A percentile compares a stretch with the other conserved stretches of the same genome.
Evolutionary conservation across 2,797 vertebrate genomes (phyloP).

Genomic region (Rhinoraja longicauda): DNA sequence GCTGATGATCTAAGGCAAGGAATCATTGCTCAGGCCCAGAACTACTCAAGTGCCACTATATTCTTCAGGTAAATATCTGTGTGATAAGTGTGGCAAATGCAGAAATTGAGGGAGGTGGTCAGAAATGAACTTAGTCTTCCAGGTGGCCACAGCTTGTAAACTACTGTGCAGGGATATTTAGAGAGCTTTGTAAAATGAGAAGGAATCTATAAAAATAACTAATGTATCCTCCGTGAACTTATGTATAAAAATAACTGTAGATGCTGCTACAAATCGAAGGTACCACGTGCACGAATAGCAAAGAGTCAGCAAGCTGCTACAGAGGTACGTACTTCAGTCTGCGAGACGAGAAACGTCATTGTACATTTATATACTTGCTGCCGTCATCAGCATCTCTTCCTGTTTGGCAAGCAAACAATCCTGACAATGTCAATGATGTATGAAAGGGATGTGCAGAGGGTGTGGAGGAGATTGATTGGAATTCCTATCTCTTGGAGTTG

Average conservation of each 20-base stretch:
- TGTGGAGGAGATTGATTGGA: too few species aligned
- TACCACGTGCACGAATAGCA: too few species aligned
- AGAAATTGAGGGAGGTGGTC: not conserved
- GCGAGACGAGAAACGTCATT: not conserved
- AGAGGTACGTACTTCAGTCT: not conserved
- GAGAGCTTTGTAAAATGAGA: not conserved
- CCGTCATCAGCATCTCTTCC: conserved; percentile 6
- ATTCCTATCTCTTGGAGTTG: too few species aligned
- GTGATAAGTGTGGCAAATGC: not conserved
- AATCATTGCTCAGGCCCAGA: conserved; percentile 65
- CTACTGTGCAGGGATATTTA: not conserved
- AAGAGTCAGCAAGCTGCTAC: conserved; percentile 19
- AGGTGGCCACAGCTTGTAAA: not conserved
- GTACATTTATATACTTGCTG: not conserved
- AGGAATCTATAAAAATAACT: conserved; percentile 13
- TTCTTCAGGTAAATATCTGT: conserved; percentile 70
- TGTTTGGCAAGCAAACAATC: not conserved
- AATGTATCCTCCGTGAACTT: not conserved
- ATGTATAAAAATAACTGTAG: too few species aligned
- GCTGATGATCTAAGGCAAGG: conserved; percentile 74
- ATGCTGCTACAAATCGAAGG: too few species aligned
- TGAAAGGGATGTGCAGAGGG: not conserved
- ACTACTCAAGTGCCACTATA: conserved; percentile 70
- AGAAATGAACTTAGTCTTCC: not conserved
- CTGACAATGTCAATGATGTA: not conserved